These are phyloP conservation scores for Phortica magna DNA, from an alignment of 2,888 invertebrate species.

Conservation along the genomic window DNA sequence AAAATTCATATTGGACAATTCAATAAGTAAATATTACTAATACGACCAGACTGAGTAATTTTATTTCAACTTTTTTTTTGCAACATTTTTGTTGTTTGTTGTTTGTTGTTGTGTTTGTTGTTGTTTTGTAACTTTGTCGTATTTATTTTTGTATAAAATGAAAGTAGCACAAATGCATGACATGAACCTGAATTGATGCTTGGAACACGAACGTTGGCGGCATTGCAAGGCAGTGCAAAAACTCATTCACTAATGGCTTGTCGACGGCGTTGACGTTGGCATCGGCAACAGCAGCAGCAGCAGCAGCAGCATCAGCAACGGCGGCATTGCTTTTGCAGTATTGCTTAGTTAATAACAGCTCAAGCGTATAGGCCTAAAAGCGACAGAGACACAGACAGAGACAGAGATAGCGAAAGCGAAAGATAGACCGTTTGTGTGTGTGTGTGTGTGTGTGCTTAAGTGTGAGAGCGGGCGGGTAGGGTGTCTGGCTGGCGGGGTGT, in stretches of 20 bases:
- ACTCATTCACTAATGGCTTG: slow-evolving; percentile 67
- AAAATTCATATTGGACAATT: neutral
- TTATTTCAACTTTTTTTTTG: no score
- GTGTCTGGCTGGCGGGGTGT: neutral
- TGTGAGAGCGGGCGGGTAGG: neutral
- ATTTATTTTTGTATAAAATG: neutral
- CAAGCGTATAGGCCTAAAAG: neutral
- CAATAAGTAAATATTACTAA: slow-evolving; percentile 28
- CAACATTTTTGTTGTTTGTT: neutral
- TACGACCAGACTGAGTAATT: neutral
- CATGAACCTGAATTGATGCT: no score
- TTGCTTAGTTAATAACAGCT: slow-evolving; percentile 37
- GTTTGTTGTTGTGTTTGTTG: neutral
- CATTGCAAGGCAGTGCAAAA: slow-evolving; percentile 44
- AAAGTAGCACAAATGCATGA: neutral
- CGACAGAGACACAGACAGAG: no score
- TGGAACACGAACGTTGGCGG: neutral
- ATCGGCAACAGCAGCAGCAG: neutral
- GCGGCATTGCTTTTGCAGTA: slow-evolving; percentile 50
- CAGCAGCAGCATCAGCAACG: neutral
- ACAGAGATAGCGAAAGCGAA: neutral
- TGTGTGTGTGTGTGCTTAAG: neutral
- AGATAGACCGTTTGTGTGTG: no score
- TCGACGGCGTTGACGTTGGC: neutral
- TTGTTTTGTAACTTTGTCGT: slow-evolving; percentile 3